Evolutionary conservation across 2,797 vertebrate species (phyloP).

Genomic region (Meda fulgida): DNA sequence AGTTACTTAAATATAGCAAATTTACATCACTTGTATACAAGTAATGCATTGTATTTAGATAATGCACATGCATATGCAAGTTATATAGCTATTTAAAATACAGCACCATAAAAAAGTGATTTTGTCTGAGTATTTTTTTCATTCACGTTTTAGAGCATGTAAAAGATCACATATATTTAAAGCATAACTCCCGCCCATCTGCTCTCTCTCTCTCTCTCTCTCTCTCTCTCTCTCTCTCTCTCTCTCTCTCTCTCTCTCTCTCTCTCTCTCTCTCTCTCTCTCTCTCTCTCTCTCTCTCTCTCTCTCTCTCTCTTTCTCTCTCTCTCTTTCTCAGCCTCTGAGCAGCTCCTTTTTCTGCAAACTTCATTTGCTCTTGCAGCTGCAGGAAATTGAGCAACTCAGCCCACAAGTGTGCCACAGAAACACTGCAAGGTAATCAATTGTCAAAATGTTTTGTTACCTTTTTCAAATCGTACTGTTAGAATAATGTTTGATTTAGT

Average conservation of each 20-base stretch:
- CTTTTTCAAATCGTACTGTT: background rate
- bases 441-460: background rate
- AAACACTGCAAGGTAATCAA: slow-evolving; percentile 35
- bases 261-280: background rate
- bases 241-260: background rate
- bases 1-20: background rate
- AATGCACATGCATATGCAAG: background rate
- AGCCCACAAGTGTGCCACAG: slow-evolving; percentile 2
- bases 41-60: background rate
- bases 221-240: slow-evolving; percentile 43
- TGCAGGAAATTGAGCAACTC: slow-evolving; percentile 52
- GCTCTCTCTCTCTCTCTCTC: background rate
- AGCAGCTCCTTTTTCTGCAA: slow-evolving; percentile 6
- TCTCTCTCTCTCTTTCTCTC: background rate
- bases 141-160: background rate
- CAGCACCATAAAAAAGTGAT: background rate
- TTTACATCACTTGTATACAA: background rate
- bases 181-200: slow-evolving; percentile 25
- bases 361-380: slow-evolving; percentile 32
- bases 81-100: background rate
- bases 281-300: background rate
- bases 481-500: background rate
- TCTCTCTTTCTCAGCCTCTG: slow-evolving; percentile 23
- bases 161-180: background rate
- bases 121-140: background rate